Percentiles rank a stretch among this genome's conserved stretches.
These are phyloP conservation scores for Gymnosoma rotundatum DNA, from an alignment of 2,888 invertebrate genomes.

Conservation along the genomic window DNA sequence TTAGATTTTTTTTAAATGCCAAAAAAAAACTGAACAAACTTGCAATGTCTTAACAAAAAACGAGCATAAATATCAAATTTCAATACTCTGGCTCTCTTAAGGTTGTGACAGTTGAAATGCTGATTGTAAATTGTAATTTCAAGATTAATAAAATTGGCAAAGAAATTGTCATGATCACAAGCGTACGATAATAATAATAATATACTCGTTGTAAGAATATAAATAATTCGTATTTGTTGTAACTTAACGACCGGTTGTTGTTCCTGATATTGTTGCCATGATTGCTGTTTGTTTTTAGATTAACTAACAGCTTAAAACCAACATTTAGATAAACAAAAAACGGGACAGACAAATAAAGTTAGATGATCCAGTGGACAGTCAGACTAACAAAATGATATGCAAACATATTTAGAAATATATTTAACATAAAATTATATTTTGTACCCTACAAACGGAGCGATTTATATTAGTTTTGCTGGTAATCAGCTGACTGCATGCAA, in stretches of 20 bases:
- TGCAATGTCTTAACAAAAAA: constrained; percentile 1
- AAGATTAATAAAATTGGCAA: constrained; percentile 80
- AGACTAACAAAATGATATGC: constrained; percentile 34
- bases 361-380: neutral
- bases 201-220: constrained; percentile 44
- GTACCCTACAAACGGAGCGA: too few species aligned
- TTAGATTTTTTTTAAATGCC: constrained; percentile 15
- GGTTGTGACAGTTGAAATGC: constrained; percentile 69
- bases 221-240: constrained; percentile 31
- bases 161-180: constrained; percentile 80
- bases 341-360: neutral
- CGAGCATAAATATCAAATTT: constrained; percentile 79
- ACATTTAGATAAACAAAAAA: constrained; percentile 28
- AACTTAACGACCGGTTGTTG: constrained; percentile 39
- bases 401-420: constrained; percentile 6
- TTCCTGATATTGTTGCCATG: constrained; percentile 28
- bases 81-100: constrained; percentile 75
- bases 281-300: constrained; percentile 27
- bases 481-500: too few species aligned
- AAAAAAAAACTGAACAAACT: constrained; percentile 22
- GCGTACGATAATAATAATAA: constrained; percentile 60
- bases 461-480: too few species aligned
- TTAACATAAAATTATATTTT: too few species aligned
- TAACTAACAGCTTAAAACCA: constrained; percentile 31
- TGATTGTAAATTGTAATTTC: constrained; percentile 79